Evolutionary conservation across 2,797 vertebrate species (phyloP), one percentile per base, ranked within the genome.

Genomic region (Melanotaenia boesemani): DNA sequence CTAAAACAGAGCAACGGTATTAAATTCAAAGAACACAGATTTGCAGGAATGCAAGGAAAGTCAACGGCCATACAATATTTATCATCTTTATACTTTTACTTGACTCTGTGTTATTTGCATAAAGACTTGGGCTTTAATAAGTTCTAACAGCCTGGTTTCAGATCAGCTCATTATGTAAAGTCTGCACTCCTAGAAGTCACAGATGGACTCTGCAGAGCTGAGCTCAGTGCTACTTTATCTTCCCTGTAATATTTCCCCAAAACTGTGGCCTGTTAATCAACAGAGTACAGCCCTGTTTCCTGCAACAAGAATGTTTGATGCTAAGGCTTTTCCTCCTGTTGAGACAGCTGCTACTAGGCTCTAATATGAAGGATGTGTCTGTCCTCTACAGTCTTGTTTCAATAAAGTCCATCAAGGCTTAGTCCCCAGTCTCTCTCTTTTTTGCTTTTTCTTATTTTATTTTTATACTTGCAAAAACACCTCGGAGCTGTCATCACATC

Each of bases 81-180:
- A 30, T 56, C 32, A 60, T 70, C 36, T 62, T 57, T 59, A 58
- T 70, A 59, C 77, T 76, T 80, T 60, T 75, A 76, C 76, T 84
- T 63, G 74, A 67, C 60, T 80, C 67, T 0, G 41, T 77, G 54
- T 74, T 73, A 86, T 88, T 88, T 88, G 73, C 72, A 71, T 89
- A 77, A 83, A 86, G 84, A 87, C 77, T 81, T 64, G 79, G 60
- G 56, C 63, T 80, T 77, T 86, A 69, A 12, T 13, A 77, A 60
- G 81, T 79, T 80, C 64, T 28, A 57, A 59, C 66, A 70, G 79
- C 75, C 66, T 85, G 74, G 69, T 86, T 87, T 82, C 58, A 2
- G 77, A 83, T 77, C 57, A 78, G 74, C 82, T 88, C 74, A 67
- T 80, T 86, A 76, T 78, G 80, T 81, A 63, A 86, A 79, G 84